Base-by-base conservation (phyloP, 1,140 invertebrate species). In the Drosophila gunungcola region DNA sequence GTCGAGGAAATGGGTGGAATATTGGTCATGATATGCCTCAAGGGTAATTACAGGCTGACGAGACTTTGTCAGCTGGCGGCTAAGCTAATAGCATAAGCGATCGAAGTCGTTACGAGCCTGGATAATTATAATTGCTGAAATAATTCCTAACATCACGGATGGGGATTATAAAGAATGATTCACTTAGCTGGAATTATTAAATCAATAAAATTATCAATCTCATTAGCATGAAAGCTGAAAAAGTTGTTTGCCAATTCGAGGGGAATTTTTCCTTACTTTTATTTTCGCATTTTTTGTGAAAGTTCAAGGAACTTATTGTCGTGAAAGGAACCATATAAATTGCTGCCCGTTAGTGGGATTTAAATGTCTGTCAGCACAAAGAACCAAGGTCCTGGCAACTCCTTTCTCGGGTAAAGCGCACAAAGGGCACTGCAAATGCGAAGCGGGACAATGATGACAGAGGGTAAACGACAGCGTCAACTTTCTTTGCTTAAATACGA, bases 121-220 rank as follows among this genome's bases (percentile, higher is more conserved):
- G 32, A 48, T 78, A 82, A 74, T 78, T 82, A 73, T 74, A 63
- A 74, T 78, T 82, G 79, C 51, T 16, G 32, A 58, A 49, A 11
- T 64, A 75, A 75, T 79, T 55, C 42, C 16, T 32, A 34, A 68
- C 55, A 61, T 56, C 68, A 38, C 13, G 46, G 39, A 5, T 39
- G 36, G 21, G 34, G 11, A 16, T 38, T 6, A 42, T 34, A 57
- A 62, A 43, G 55, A 36, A 42, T 62, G 70, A 73, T 73, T 62
- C 63, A 64, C 62, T 48, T 52, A 60, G 32, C 32, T 52, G 34
- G 51, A 52, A 48, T 73, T 82, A 82, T 82, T 83, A 84, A 80
- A 80, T 83, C 80, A 84, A 83, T 83, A 80, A 76, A 80, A 76
- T 70, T 76, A 65, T 80, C 53, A 84, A 84, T 60, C 60, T 70